A percentile compares a stretch with the other conserved stretches of the same genome.
Evolutionary conservation across 2,888 invertebrate species (phyloP).

Genomic region (Synanthedon formicaeformis): DNA sequence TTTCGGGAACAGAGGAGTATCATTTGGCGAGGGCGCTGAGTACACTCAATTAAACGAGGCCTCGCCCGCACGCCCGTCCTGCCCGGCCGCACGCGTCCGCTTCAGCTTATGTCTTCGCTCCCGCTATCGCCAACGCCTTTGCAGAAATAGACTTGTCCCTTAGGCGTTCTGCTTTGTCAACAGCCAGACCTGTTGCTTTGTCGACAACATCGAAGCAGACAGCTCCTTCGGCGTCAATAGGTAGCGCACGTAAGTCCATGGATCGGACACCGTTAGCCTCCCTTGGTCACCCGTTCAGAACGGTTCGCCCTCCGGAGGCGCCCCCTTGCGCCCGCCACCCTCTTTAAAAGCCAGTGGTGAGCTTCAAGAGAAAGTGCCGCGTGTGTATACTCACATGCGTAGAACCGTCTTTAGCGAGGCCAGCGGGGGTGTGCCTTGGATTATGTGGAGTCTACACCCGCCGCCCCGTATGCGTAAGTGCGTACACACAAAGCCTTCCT

Average conservation of each 20-base stretch:
- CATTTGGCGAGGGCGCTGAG: slow-evolving; percentile 64
- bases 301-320: slow-evolving; percentile 38
- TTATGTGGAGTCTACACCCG: slow-evolving; percentile 55
- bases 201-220: slow-evolving; percentile 9
- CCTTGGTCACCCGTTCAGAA: slow-evolving; percentile 72
- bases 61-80: slow-evolving; percentile 5
- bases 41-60: slow-evolving; percentile 65
- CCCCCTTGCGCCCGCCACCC: slow-evolving; percentile 48
- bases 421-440: slow-evolving; percentile 50
- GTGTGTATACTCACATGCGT: slow-evolving; percentile 67
- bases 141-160: background rate
- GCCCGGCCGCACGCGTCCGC: slow-evolving; percentile 14
- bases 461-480: slow-evolving; percentile 64
- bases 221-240: slow-evolving; percentile 14
- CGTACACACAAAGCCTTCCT: slow-evolving; percentile 66
- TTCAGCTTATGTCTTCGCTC: slow-evolving; percentile 13
- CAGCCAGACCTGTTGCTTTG: slow-evolving; percentile 14
- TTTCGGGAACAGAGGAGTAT: slow-evolving; percentile 62
- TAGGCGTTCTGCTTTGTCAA: background rate
- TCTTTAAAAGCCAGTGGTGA: slow-evolving; percentile 72
- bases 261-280: slow-evolving; percentile 34
- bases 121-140: slow-evolving; percentile 6
- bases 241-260: slow-evolving; percentile 34
- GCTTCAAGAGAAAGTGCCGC: slow-evolving; percentile 73
- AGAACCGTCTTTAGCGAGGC: slow-evolving; percentile 60